Base-by-base conservation (phyloP, 2,797 vertebrate genomes). In the Arrhamphus sclerolepis region DNA sequence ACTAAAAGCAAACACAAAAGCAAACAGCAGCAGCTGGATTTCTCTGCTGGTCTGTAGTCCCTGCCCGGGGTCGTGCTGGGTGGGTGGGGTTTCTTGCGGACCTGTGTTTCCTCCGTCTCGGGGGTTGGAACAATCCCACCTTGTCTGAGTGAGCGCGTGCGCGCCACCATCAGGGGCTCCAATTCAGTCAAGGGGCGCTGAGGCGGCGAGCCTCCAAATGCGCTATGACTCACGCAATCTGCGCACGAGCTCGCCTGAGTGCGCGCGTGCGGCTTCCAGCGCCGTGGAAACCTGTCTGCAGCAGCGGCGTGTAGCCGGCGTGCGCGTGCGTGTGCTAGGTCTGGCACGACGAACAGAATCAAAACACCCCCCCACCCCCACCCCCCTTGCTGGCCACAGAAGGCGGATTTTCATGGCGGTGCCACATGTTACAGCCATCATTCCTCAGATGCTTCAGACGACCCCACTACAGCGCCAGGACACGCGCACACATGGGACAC, bases 141-240 rank as follows among this genome's bases (percentile, higher is more conserved):
- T 44, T 16, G 43, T 26, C 11, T 26, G 42, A 5, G 38, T 14
- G 44, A 2, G 57, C 5, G 57, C 6, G 62, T 22, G 65, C 38
- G 38, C 4, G 64, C 54, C 61, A 62, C 70, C 77, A 79, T 62
- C 74, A 74, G 75, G 77, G 48, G 74, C 52, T 75, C 73, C 67
- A 72, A 74, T 85, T 75, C 75, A 72, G 55, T 78, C 63, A 57
- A 20, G 43, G 64, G 76, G 75, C 66, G 46, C 61, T 1, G 54
- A 56, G 64, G 54, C 64, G 50, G 46, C 55, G 28, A 64, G 69
- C 42, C 82, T 77, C 77, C 64, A 75, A 86, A 83, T 44, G 70
- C 77, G 41, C 68, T 31, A 80, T 86, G 89, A 87, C 52, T 91
- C 87, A 87, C 67, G 56, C 55, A 64, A 59, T 60, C 14, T 67